phyloP scores from a whole-genome alignment of 37 sponge, comb jelly and placozoan species.

The Ianthella basta region DNA sequence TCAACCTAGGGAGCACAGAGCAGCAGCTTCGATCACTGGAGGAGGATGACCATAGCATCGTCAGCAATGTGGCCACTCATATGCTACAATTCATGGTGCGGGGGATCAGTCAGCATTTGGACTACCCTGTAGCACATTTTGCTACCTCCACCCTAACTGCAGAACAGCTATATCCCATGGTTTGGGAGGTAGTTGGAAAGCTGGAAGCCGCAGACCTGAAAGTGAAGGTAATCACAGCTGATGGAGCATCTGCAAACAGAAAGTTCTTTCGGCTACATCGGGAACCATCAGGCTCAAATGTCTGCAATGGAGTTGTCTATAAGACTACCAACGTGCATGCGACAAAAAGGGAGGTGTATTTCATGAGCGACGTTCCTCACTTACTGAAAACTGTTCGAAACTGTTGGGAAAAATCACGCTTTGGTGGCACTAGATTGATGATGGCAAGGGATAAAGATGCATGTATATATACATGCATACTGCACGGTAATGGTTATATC shows the following conservation, averaged over 20 bases:
- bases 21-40: conserved; percentile 26
- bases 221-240: conserved; percentile 4
- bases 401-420: conserved; percentile 39
- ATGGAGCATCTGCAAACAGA: conserved; percentile 13
- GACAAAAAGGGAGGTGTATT: background rate
- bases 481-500: no score
- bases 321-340: conserved; percentile 7
- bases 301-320: conserved; percentile 12
- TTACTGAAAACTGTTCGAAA: conserved; percentile 34
- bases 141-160: background rate
- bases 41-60: background rate
- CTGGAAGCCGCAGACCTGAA: background rate
- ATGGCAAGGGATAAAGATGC: no score
- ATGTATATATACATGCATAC: no score
- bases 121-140: conserved; percentile 31
- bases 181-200: conserved; percentile 23
- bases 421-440: background rate
- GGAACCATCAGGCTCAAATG: background rate
- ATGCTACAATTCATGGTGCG: conserved; percentile 29
- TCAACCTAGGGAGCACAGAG: conserved; percentile 17
- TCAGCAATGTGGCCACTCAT: background rate
- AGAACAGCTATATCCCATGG: conserved; percentile 6
- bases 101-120: background rate
- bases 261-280: conserved; percentile 2
- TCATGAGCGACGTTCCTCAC: conserved; percentile 35